Conservation (phyloP, 2,113 vertebrate genomes). For the Chloroceryle aenea region DNA sequence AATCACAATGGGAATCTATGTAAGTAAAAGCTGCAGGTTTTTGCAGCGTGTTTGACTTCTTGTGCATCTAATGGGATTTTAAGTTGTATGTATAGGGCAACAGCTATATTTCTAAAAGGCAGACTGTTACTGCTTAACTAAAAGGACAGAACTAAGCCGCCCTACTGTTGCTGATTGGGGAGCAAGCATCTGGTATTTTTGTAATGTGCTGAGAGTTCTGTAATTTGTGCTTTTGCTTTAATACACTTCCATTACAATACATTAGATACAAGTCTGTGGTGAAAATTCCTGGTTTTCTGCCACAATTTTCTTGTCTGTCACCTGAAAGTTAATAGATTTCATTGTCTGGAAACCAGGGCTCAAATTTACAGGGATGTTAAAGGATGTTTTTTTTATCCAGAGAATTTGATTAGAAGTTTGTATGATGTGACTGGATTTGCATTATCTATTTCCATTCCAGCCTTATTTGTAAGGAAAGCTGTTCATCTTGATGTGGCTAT, state of each 20-base stretch:
- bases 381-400: neutral
- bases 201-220: accelerated
- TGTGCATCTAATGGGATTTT: neutral
- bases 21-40: neutral
- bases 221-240: neutral
- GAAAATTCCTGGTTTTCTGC: neutral
- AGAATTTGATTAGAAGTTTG: neutral
- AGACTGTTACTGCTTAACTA: neutral
- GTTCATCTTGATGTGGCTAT: neutral
- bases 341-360: neutral
- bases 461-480: neutral
- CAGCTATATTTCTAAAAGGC: neutral
- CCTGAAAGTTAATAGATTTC: neutral
- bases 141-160: neutral
- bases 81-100: neutral
- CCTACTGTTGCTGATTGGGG: neutral
- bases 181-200: neutral
- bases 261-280: neutral
- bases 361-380: neutral
- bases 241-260: neutral
- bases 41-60: neutral
- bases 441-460: neutral
- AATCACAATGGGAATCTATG: neutral
- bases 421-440: neutral
- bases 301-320: neutral